Evolutionary conservation across 2,888 invertebrate species (phyloP), one percentile per base, ranked within the genome.

Genomic region (Calameuta idolon): DNA sequence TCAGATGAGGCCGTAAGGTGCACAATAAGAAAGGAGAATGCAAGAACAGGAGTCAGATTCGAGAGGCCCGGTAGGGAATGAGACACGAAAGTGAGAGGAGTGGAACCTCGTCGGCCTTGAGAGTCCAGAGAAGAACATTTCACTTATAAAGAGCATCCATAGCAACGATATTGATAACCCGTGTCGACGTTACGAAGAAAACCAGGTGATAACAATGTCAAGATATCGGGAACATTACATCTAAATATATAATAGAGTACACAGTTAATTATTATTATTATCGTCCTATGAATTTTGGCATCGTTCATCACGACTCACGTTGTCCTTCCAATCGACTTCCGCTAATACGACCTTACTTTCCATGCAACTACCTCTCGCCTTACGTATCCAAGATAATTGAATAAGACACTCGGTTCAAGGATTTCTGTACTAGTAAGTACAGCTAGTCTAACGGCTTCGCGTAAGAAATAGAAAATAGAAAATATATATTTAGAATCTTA

Each of bases 41-140:
- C 69, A 78, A 79, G 75, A 71, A 71, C 71, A 69, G 69, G 79
- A 79, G 83, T 34, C 74, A 69, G 73, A 75, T 73, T 77, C 75
- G 77, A 77, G 77, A 81, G 77, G 76, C 69, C 76, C 55, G 81
- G 77, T 77, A 80, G 73, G 75, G 79, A 77, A 79, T 81, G 79
- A 82, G 82, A 79, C 81, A 86, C 78, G 85, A 89, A 89, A 89
- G 89, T 88, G 88, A 89, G 88, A 89, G 86, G 87, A 84, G 81
- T 84, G 80, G 85, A 83, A 86, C 80, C 85, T 81, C 78, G 86
- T 84, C 86, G 88, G 89, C 89, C 89, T 89, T 89, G 88, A 85
- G 78, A 84, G 82, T 80, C 81, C 83, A 73, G 76, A 73, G 80
- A 85, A 81, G 81, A 87, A 86, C 87, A 87, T 89, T 89, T 89